Evolutionary conservation across 2,797 vertebrate species (phyloP).

Genomic region (Pangasius mekongensis): DNA sequence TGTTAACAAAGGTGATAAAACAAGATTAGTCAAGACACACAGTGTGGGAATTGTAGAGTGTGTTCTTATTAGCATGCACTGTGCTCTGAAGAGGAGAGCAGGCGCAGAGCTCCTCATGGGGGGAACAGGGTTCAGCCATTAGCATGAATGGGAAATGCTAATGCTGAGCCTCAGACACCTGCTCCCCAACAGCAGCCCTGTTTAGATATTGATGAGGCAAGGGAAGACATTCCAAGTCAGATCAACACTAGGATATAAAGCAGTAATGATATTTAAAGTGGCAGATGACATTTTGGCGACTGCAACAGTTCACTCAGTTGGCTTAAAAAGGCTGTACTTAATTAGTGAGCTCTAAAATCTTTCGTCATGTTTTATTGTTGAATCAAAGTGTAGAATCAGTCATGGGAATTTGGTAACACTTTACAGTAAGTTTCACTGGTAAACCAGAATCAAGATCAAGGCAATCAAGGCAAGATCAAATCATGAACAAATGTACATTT

Average conservation of each 20-base stretch:
- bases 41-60: slow-evolving; percentile 67
- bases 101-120: slow-evolving; percentile 67
- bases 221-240: slow-evolving; percentile 32
- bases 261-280: slow-evolving; percentile 15
- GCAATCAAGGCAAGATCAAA: not conserved
- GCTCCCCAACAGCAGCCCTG: slow-evolving; percentile 62
- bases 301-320: not conserved
- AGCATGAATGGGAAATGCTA: slow-evolving; percentile 77
- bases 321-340: not conserved
- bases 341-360: not conserved
- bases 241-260: slow-evolving; percentile 12
- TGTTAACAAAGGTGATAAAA: slow-evolving; percentile 82
- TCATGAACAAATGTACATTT: not conserved
- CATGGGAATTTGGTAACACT: not conserved
- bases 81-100: slow-evolving; percentile 71
- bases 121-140: slow-evolving; percentile 75
- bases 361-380: not conserved
- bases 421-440: not conserved
- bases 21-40: slow-evolving; percentile 80
- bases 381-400: not conserved
- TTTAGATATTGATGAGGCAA: slow-evolving; percentile 66
- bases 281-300: not conserved
- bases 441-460: not conserved
- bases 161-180: slow-evolving; percentile 74
- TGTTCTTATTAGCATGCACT: slow-evolving; percentile 75